These are phyloP conservation scores for Drosophila mercatorum DNA, from an alignment of 2,888 invertebrate species.

Conservation along the genomic window DNA sequence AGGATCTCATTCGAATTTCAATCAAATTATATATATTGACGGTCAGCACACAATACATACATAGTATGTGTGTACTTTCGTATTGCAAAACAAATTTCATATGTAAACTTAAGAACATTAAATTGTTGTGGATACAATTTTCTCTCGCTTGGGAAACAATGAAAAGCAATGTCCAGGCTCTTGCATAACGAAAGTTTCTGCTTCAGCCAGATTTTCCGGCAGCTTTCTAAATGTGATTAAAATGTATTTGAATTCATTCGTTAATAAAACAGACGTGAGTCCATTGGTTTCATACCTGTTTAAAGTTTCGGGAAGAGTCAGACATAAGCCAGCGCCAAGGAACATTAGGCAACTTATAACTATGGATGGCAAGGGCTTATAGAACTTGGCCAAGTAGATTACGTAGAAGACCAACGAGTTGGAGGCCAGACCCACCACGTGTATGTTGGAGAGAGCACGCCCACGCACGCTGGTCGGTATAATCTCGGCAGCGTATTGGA, in stretches of 20 bases:
- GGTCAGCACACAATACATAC: slow-evolving; percentile 25
- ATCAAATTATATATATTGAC: not conserved
- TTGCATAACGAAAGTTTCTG: slow-evolving; percentile 86
- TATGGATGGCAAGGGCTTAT: slow-evolving; percentile 86
- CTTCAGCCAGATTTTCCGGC: slow-evolving; percentile 87
- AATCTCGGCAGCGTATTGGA: slow-evolving; percentile 88
- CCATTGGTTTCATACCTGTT: slow-evolving; percentile 76
- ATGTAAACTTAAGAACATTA: not conserved
- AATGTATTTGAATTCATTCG: not conserved
- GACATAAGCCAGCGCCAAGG: slow-evolving; percentile 85
- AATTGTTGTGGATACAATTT: not conserved
- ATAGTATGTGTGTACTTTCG: slow-evolving; percentile 34
- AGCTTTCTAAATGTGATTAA: slow-evolving; percentile 81
- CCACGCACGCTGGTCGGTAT: slow-evolving; percentile 88
- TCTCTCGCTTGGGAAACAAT: slow-evolving; percentile 60
- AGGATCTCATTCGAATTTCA: not conserved
- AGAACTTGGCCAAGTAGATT: slow-evolving; percentile 85
- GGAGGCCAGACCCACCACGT: slow-evolving; percentile 87
- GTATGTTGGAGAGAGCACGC: slow-evolving; percentile 87
- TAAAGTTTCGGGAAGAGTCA: slow-evolving; percentile 87
- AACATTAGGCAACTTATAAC: slow-evolving; percentile 86
- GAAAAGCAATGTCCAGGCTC: slow-evolving; percentile 85
- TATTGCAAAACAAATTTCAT: not conserved
- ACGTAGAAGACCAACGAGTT: slow-evolving; percentile 87
- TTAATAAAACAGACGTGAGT: no score